Evolutionary conservation across 2,888 invertebrate genomes (phyloP).

Genomic region (Cyclophora albipunctata): DNA sequence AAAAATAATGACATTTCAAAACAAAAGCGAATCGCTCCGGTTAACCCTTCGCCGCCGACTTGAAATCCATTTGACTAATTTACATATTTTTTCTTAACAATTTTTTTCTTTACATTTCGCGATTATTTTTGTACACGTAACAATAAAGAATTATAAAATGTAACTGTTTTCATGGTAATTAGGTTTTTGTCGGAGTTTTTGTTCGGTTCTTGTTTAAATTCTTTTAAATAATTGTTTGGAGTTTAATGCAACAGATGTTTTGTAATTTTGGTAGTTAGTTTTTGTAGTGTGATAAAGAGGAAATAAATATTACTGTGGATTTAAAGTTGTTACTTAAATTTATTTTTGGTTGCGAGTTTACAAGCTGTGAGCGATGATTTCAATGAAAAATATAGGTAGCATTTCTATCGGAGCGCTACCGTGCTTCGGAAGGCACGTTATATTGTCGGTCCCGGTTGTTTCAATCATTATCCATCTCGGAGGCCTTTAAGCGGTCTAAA

Average conservation of each 20-base stretch:
- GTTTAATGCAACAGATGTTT: slow-evolving; percentile 34
- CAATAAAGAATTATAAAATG: slow-evolving; percentile 55
- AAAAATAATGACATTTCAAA: slow-evolving; percentile 25
- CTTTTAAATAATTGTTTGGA: slow-evolving; percentile 31
- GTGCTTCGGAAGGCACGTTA: too few relatives aligned
- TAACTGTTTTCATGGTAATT: slow-evolving; percentile 60
- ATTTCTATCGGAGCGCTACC: too few relatives aligned
- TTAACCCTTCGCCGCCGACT: slow-evolving; percentile 30
- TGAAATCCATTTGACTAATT: slow-evolving; percentile 25
- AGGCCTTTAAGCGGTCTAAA: too few relatives aligned
- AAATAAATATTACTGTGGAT: not conserved
- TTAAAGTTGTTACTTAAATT: too few relatives aligned
- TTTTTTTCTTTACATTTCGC: slow-evolving; percentile 36
- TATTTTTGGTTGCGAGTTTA: too few relatives aligned
- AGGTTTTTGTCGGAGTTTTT: slow-evolving; percentile 40
- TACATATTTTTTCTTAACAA: slow-evolving; percentile 53
- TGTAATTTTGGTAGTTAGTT: slow-evolving; percentile 10
- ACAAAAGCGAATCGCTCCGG: slow-evolving; percentile 28
- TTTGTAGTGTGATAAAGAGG: slow-evolving; percentile 4
- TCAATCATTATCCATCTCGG: too few relatives aligned
- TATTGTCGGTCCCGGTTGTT: too few relatives aligned
- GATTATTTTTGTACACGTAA: slow-evolving; percentile 42
- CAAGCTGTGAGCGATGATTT: too few relatives aligned
- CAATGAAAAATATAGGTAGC: too few relatives aligned
- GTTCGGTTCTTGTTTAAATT: not conserved